Base-by-base conservation (phyloP, 2,113 vertebrate genomes). In the Tachuris rubrigastra region DNA sequence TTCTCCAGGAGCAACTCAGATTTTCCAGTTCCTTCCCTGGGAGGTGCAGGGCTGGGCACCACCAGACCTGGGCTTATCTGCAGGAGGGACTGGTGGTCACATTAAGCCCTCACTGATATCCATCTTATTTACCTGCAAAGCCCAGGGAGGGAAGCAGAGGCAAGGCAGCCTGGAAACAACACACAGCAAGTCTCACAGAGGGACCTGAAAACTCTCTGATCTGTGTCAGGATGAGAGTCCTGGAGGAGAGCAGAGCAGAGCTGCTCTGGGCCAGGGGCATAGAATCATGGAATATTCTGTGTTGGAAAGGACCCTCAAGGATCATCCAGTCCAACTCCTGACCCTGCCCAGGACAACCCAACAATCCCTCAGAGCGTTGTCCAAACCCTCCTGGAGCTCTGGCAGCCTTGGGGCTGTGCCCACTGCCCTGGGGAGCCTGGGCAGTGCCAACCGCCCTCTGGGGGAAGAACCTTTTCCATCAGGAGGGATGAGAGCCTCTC, bases 81-180 rank as follows among this genome's bases (percentile, higher is more conserved):
- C 74, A 73, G 72, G 11, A 31, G 56, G 75, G 14, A 11, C 44
- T 27, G 31, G 31, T 35, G 79, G 24, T 22, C 90, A 27, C 66
- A 52, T 44, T 2, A 77, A 87, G 52, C 52, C n/a, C 21, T 20
- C 12, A 2, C 19, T 93, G 85, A 47, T 56, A 42, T 21, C 72
- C 74, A 87, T 52, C 65, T 85, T 78, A 27, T 28, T 6, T 46
- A 44, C 7, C 46, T 67, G 44, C 41, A 80, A 67, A 88, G 56
- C 56, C 8, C 10, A 59, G 78, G 22, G 73, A 92, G 79, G 41
- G 77, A 42, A 76, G 60, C 52, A 60, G 93, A 92, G 82, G 50
- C 27, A 20, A 90, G 74, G 60, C 52, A 50, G 93, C 15, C 20
- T 86, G 87, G 46, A 41, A 86, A 94, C 97, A 96, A 96, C 97